These are phyloP conservation scores for Ceyx margarethae DNA, from an alignment of 2,113 vertebrate species.

Conservation along the genomic window DNA sequence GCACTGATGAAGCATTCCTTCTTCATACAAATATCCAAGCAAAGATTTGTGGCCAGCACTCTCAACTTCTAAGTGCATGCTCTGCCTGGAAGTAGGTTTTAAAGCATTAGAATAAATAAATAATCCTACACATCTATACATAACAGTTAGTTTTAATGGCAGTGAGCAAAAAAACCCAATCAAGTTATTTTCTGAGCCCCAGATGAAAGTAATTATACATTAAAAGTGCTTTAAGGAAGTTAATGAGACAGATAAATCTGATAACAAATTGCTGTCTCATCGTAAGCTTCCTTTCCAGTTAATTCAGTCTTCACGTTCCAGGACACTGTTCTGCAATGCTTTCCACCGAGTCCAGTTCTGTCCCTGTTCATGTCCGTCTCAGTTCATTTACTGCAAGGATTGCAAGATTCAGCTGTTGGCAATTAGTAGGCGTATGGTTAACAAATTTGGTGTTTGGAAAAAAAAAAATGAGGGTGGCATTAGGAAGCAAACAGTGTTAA, in stretches of 20 bases:
- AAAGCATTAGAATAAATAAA: constrained; percentile 10
- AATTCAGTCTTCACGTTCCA: not conserved
- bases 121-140: not conserved
- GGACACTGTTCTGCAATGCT: not conserved
- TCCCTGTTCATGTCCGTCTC: not conserved
- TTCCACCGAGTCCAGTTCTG: not conserved
- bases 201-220: constrained; percentile 43
- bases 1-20: not conserved
- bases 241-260: constrained; percentile 12
- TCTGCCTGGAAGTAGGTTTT: not conserved
- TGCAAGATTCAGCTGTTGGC: not conserved
- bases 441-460: not conserved
- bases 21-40: not conserved
- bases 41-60: not conserved
- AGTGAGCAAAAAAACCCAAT: not conserved
- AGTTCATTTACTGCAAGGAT: not conserved
- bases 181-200: constrained; percentile 30
- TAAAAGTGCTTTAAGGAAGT: not conserved
- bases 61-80: not conserved
- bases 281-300: not conserved
- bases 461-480: not conserved
- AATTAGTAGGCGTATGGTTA: not conserved
- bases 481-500: not conserved
- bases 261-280: not conserved
- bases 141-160: constrained; percentile 21